Evolutionary conservation across 2,888 invertebrate genomes (phyloP).

Genomic region (Epinotia nisella): DNA sequence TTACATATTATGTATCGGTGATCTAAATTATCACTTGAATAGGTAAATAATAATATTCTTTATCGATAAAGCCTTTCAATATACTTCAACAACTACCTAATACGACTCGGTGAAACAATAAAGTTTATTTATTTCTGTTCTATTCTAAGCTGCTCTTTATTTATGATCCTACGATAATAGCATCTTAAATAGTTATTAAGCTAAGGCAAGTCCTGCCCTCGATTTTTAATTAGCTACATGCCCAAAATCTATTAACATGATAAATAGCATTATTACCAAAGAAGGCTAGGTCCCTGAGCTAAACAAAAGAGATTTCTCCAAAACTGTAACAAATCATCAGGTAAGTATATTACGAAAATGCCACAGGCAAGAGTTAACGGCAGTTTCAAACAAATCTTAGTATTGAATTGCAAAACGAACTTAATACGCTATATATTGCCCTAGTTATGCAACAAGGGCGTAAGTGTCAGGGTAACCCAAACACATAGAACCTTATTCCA

Average conservation of each 20-base stretch:
- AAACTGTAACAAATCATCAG: slow-evolving; percentile 41
- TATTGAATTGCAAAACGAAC: slow-evolving; percentile 51
- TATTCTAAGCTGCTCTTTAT: no score
- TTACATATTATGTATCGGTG: no score
- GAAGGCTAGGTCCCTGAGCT: slow-evolving; percentile 22
- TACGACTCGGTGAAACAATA: no score
- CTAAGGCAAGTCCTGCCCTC: background rate
- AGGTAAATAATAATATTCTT: no score
- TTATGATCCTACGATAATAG: background rate
- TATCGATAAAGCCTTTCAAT: no score
- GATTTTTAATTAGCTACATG: slow-evolving; percentile 1
- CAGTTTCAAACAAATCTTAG: slow-evolving; percentile 43
- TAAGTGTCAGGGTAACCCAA: background rate
- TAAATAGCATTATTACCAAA: slow-evolving; percentile 32
- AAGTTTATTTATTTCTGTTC: no score
- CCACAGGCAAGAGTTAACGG: slow-evolving; percentile 35
- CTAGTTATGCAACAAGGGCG: background rate
- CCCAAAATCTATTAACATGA: slow-evolving; percentile 26
- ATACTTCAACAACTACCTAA: no score
- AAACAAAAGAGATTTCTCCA: slow-evolving; percentile 36
- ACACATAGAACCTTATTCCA: slow-evolving; percentile 41
- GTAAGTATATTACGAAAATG: slow-evolving; percentile 35
- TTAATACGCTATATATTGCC: slow-evolving; percentile 26
- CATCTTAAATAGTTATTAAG: background rate
- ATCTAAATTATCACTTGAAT: no score